These are phyloP conservation scores for Teleopsis dalmanni DNA, from an alignment of 1,140 invertebrate species.

Conservation along the genomic window DNA sequence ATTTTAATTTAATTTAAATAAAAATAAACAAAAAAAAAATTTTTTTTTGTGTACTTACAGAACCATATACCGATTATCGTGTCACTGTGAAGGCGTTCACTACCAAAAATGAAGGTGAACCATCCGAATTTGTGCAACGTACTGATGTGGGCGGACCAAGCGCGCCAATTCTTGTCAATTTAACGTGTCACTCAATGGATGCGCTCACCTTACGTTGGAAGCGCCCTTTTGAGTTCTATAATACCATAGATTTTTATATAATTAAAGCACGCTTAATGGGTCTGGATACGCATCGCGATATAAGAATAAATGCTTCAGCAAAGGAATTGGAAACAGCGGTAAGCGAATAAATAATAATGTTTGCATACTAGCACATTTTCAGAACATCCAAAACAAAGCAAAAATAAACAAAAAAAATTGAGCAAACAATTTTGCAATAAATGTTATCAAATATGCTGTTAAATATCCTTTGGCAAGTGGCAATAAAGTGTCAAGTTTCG, in stretches of 20 bases:
- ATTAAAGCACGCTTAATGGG: constrained; percentile 60
- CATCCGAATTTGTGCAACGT: constrained; percentile 60
- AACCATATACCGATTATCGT: constrained; percentile 73
- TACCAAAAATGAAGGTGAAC: constrained; percentile 62
- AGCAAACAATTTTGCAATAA: no score
- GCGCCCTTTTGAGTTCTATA: constrained; percentile 62
- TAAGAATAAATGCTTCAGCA: constrained; percentile 52
- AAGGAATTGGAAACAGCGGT: constrained; percentile 56
- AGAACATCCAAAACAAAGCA: no score
- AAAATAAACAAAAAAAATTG: no score
- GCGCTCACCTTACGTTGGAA: constrained; percentile 75
- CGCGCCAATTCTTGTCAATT: constrained; percentile 68
- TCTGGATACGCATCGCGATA: constrained; percentile 53
- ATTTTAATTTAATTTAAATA: no score
- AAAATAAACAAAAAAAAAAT: no score
- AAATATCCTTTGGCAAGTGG: no score
- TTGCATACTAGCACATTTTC: no score
- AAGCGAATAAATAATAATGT: constrained; percentile 36
- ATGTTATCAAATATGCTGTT: no score
- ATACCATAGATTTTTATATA: constrained; percentile 72
- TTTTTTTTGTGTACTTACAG: constrained; percentile 47
- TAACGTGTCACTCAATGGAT: constrained; percentile 70
- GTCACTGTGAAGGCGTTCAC: constrained; percentile 78
- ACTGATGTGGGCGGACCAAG: constrained; percentile 77
- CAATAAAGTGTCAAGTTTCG: no score